These are phyloP conservation scores for Melopsittacus undulatus DNA, from an alignment of 2,797 vertebrate species.

Conservation along the genomic window DNA sequence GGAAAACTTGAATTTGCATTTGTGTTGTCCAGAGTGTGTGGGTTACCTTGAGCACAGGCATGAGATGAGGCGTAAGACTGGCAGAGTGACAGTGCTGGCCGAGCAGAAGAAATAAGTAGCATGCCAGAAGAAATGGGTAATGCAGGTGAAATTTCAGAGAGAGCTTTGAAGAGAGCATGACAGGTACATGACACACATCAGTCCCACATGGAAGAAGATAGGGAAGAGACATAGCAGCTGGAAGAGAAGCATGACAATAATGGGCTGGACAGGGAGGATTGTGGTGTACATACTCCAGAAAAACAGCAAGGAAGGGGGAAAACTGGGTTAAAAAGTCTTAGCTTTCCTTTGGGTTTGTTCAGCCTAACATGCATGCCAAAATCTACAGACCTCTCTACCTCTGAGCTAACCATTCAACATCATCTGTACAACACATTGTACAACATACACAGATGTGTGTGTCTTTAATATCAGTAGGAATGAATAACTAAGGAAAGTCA, in stretches of 20 bases:
- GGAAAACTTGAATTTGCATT: not conserved
- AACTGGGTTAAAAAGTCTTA: not conserved
- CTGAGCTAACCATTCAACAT: not conserved
- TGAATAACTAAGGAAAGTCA: not conserved
- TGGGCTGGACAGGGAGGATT: not conserved
- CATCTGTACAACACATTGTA: not conserved
- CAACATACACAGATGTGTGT: not conserved
- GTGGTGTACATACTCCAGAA: not conserved
- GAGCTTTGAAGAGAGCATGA: not conserved
- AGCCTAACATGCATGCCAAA: not conserved
- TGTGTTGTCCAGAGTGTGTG: rapidly evolving
- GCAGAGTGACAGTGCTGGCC: not conserved
- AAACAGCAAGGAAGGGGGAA: not conserved
- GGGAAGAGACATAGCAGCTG: not conserved
- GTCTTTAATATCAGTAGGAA: not conserved
- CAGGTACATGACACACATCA: not conserved
- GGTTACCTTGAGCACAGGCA: not conserved
- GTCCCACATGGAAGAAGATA: not conserved
- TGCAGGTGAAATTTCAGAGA: not conserved
- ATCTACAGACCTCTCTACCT: not conserved
- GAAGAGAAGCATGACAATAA: not conserved
- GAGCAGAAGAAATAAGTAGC: not conserved
- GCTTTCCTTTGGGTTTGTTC: not conserved
- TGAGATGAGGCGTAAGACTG: not conserved
- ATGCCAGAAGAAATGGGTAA: not conserved